Base-by-base conservation (phyloP, 2,888 invertebrate species). In the Amorpha juglandis region DNA sequence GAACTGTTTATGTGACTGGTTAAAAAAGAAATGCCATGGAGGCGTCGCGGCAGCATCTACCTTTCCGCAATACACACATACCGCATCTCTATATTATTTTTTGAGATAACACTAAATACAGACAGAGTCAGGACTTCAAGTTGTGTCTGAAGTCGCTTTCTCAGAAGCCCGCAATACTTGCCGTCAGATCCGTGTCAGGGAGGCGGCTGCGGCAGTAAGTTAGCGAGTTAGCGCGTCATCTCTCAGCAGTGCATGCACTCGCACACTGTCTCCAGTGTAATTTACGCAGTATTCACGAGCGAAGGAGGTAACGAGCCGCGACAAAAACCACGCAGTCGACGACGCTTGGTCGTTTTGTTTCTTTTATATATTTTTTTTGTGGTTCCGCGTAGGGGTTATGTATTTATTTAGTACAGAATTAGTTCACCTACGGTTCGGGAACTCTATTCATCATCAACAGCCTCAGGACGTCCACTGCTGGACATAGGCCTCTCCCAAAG, bases 231-330 rank as follows among this genome's bases (percentile, higher is more conserved):
- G 64, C 67, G 64, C 67, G 64, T 67, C 67, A 63, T 64, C 67
- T 67, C 62, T 64, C 64, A 64, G 55, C 51, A 62, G 63, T 62
- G 50, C 47, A 62, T 66, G 66, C 63, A 66, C 66, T 65, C 55
- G 42, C 63, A 58, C 64, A 65, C 58, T 65, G 55, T 48, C 55
- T 55, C 58, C 55, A 58, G 55, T 55, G 79, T 82, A 85, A 85
- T 84, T 86, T 79, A 82, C 78, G 78, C 78, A 76, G 79, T 78
- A 75, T 75, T 77, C 75, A 74, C 73, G 70, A 74, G 55, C 48
- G 64, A 48, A 48, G 64, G 81, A 82, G 79, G 83, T 82, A 90
- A 88, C 87, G 86, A 88, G 85, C 76, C 82, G 83, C 78, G 81
- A 85, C 84, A 84, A 83, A 87, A 87, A 83, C 78, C 74, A 75